Evolutionary conservation across 1,140 invertebrate species (phyloP), one percentile per base, ranked within the genome.

Genomic region (Drosophila micromelanica): DNA sequence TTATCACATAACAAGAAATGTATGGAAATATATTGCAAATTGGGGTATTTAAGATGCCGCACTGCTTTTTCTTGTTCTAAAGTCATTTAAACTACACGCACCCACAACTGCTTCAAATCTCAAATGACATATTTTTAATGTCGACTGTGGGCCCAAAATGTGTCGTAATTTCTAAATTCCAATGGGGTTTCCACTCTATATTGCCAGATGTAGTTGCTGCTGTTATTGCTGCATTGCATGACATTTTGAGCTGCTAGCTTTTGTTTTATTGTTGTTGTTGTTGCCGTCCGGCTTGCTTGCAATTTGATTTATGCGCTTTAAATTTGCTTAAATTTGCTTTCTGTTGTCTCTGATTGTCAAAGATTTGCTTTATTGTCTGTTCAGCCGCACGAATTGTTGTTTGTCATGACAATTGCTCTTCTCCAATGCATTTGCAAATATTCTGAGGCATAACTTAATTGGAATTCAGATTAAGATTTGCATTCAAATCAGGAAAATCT

Each of bases 81-180:
- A 82, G 71, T 56, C 84, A 78, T 82, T 82, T 86, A 87, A 86
- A 72, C 82, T 86, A 65, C 59, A 45, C 63, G 45, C 71, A 12
- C 56, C 43, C 64, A 23, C 37, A 52, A 54, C 54, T 70, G 52
- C 60, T 63, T 67, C 81, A 86, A 76, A 78, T 57, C 78, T 73
- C 84, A 68, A 87, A 82, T 87, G 82, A 86, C 82, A 87, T 87
- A 86, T 86, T 86, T 87, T 87, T 79, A 82, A 78, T 86, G 82
- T 81, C 68, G 48, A 49, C 64, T 65, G 32, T 76, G 43, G 63
- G 40, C 52, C 27, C 49, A 64, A 75, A 71, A 74, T 77, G 82
- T 86, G 82, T 87, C 81, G 82, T 86, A 87, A 86, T 81, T 87
- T 85, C 73, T 72, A 86, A 86, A 81, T 87, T 77, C 65, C 73